Conservation (phyloP, 1,140 invertebrate genomes). For the Pogonognathellus flavescens region DNA sequence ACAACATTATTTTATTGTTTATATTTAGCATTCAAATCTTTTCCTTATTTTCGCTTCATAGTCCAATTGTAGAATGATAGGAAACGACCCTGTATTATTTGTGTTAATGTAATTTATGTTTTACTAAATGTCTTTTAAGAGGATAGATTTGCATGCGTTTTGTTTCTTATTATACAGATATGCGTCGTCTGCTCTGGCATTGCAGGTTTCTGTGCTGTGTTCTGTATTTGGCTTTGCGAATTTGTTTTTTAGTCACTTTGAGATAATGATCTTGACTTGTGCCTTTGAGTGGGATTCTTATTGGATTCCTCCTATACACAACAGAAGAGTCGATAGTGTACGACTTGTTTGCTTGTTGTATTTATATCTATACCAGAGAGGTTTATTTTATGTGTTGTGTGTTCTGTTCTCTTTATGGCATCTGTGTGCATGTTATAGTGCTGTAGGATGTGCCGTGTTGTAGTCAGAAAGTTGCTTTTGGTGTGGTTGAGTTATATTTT, state of each 20-base stretch:
- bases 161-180: conserved; percentile 1
- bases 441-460: not conserved
- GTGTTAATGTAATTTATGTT: too few species aligned
- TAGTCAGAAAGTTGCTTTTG: not conserved
- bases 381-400: too few species aligned
- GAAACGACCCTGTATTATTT: too few species aligned
- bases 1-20: too few species aligned
- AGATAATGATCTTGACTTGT: conserved; percentile 39
- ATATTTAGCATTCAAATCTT: too few species aligned
- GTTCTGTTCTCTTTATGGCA: not conserved
- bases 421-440: not conserved
- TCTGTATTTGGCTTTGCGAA: conserved; percentile 36
- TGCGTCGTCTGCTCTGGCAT: conserved; percentile 1
- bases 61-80: too few species aligned
- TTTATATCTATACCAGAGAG: too few species aligned
- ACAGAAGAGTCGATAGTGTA: too few species aligned
- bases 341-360: too few species aligned
- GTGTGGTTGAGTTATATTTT: not conserved
- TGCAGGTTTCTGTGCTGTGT: not conserved
- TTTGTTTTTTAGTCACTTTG: conserved; percentile 22
- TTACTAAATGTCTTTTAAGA: not conserved
- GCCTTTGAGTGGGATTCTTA: conserved; percentile 23
- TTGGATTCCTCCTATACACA: not conserved
- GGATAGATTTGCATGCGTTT: not conserved
- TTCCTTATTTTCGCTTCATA: too few species aligned